Evolutionary conservation across 1,140 invertebrate species (phyloP).

Genomic region (Hetaerina americana): DNA sequence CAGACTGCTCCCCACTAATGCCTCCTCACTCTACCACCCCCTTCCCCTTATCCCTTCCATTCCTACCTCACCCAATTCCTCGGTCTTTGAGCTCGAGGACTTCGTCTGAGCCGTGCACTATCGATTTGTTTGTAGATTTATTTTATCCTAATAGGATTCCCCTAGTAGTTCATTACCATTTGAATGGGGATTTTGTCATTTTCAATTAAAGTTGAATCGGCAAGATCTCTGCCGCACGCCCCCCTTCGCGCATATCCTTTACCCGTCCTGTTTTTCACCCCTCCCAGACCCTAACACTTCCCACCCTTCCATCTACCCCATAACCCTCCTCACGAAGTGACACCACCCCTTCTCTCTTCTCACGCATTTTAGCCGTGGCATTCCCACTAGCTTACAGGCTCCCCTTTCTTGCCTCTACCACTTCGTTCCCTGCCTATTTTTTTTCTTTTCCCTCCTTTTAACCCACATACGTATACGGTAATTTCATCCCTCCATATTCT

Average conservation of each 20-base stretch:
- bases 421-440: too few relatives aligned
- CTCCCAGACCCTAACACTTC: neutral
- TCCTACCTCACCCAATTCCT: neutral
- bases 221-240: neutral
- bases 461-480: too few relatives aligned
- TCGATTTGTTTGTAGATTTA: conserved; percentile 17
- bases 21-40: neutral
- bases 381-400: too few relatives aligned
- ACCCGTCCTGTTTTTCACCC: neutral
- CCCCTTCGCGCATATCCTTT: neutral
- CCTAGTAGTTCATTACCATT: conserved; percentile 15
- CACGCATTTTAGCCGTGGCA: too few relatives aligned
- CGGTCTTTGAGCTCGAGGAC: neutral
- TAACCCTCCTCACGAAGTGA: neutral
- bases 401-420: too few relatives aligned
- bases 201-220: conserved; percentile 16
- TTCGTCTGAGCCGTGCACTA: neutral
- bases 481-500: too few relatives aligned
- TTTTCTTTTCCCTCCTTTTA: too few relatives aligned
- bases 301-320: neutral
- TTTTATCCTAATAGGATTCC: conserved; percentile 16
- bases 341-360: neutral
- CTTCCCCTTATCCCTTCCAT: neutral
- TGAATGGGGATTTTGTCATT: conserved; percentile 16
- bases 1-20: neutral